Evolutionary conservation across 2,888 invertebrate genomes (phyloP), one percentile per base, ranked within the genome.

Genomic region (Sympetrum striolatum): DNA sequence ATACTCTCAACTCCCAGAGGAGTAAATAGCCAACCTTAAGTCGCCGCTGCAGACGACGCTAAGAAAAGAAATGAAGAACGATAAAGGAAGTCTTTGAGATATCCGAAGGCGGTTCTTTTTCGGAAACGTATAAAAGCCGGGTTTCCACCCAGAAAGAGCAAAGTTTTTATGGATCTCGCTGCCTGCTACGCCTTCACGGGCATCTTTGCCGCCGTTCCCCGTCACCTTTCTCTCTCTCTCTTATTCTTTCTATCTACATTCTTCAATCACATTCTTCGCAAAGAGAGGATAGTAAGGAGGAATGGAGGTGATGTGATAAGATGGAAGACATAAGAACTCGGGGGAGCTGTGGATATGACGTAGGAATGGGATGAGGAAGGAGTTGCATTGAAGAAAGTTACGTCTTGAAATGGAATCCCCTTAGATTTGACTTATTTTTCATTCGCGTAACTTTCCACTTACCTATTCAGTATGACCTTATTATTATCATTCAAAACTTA

Each of bases 131-230:
- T 86, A 86, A 86, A 73, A 86, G 86, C 60, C 86, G 37, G 86
- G 60, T 86, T 86, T 31, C 86, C 37, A 58, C 82, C 53, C 31
- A 64, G 37, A 64, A 82, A 64, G 37, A 22, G 18, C 60, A 86
- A 86, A 86, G 86, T 86, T 86, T 86, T 86, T 86, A 86, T 86
- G 86, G 82, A 82, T 82, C 82, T n/a, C n/a, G 60, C 37, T 31
- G 58, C 31, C 53, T 25, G 53, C 81, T 25, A 39, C 37, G 82
- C 53, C 86, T 86, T 86, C 58, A 60, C 60, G 15, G 37, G 31
- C 86, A 22, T 73, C 73, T 73, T 60, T 60, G 82, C 82, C 53
- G 48, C 58, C 58, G 31, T 60, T 60, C 18, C 60, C 14, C 80
- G n/a, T 48, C 48, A 25, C 81, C 44, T 12, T 25, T 53, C 48